Evolutionary conservation across 2,113 vertebrate genomes (phyloP).

Genomic region (Otolemur garnettii): DNA sequence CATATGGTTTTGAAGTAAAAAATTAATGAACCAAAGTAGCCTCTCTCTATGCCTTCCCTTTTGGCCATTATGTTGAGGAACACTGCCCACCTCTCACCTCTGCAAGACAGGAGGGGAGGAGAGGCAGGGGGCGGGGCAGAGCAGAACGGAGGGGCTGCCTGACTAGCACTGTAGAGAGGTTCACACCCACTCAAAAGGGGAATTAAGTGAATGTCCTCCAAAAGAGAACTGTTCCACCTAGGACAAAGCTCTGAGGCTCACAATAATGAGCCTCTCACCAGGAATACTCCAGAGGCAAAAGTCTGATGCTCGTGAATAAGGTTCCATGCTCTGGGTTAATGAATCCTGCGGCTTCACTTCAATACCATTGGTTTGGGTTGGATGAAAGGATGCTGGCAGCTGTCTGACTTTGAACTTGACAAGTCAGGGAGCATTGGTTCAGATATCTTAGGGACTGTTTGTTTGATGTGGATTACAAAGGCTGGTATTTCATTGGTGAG

Average conservation of each 20-base stretch:
- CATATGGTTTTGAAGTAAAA: not conserved
- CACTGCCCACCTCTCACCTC: not conserved
- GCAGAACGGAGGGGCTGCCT: not conserved
- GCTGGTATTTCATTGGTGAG: slow-evolving; percentile 64
- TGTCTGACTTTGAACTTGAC: slow-evolving; percentile 36
- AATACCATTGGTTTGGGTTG: not conserved
- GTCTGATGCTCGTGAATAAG: not conserved
- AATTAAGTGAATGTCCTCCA: not conserved
- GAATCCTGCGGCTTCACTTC: not conserved
- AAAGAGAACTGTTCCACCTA: not conserved
- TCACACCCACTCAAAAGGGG: not conserved
- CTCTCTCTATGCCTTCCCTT: not conserved
- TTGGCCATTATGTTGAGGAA: not conserved
- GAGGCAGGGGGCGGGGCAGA: not conserved
- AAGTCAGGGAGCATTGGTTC: slow-evolving; percentile 51
- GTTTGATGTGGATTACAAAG: slow-evolving; percentile 53
- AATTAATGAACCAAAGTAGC: not conserved
- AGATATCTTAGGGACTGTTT: slow-evolving; percentile 47
- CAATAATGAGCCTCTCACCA: slow-evolving; percentile 13
- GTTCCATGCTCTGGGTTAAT: not conserved
- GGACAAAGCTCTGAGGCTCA: not conserved
- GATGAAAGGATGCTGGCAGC: not conserved
- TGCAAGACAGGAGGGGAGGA: not conserved
- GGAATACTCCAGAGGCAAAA: not conserved
- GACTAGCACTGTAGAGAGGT: not conserved